Base-by-base conservation (phyloP, 2,888 invertebrate genomes). In the Sceliomorpha sp. region DNA sequence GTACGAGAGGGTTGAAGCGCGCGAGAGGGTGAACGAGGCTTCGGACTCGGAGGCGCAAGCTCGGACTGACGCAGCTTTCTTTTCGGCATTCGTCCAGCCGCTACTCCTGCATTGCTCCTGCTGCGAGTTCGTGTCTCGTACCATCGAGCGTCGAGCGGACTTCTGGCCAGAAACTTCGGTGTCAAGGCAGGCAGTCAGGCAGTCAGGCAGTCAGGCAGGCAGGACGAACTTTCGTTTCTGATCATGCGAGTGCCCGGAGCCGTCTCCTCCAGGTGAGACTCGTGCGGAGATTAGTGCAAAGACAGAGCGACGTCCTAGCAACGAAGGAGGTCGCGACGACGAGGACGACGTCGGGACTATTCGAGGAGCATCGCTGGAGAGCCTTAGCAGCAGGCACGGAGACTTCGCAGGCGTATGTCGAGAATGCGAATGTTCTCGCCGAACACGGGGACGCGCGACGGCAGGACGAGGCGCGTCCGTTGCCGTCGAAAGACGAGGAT, bases 111-210 rank as follows among this genome's bases (percentile, higher is more conserved):
- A 48, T 40, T 64, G 44, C 58, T 60, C 83, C 83, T 87, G 88
- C 86, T 86, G n/a, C n/a, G n/a, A n/a, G n/a, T 85, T 86, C 78
- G 17, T 86, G 20, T 86, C 88, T 87, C 79, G 81, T 78, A 74
- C 81, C 78, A 73, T 75, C 78, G 79, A 77, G 70, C 78, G 60
- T 80, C 56, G 56, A 24, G 45, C 31, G 27, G 62, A 39, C 36
- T 48, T 36, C 34, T 31, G 12, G 37, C 27, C 29, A 15, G 20
- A 36, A 14, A 40, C 13, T 44, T 17, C 12, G 29, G 31, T 10
- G 8, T 27, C 17, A n/a, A 24, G n/a, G n/a, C n/a, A n/a, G n/a
- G n/a, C n/a, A n/a, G n/a, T n/a, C n/a, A n/a, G n/a, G n/a, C n/a
- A n/a, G n/a, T n/a, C n/a, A n/a, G n/a, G n/a, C n/a, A n/a, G n/a